Evolutionary conservation across 2,797 vertebrate species (phyloP).

Genomic region (Poeciliopsis presidionis): DNA sequence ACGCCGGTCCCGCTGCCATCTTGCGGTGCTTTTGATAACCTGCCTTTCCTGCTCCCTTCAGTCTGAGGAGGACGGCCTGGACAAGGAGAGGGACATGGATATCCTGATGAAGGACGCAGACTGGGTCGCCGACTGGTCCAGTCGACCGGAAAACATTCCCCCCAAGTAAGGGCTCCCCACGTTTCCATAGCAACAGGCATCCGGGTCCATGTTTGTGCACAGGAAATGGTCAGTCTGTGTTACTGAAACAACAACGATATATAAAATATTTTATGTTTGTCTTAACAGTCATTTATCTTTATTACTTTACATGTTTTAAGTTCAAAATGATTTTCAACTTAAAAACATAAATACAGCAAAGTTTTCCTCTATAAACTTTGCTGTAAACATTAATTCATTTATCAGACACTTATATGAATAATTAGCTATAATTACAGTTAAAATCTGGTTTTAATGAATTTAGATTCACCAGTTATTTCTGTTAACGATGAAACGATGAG

Average conservation of each 20-base stretch:
- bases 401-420: neutral
- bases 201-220: conserved; percentile 27
- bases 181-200: conserved; percentile 29
- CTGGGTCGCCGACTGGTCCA: conserved; percentile 98
- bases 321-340: too few relatives aligned
- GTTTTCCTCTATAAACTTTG: too few relatives aligned
- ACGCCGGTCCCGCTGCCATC: too few relatives aligned
- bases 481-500: neutral
- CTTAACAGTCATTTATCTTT: too few relatives aligned
- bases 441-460: neutral
- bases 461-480: neutral
- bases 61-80: conserved; percentile 90
- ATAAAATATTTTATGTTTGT: too few relatives aligned
- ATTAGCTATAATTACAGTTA: neutral
- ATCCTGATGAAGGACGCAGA: conserved; percentile 92
- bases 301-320: too few relatives aligned
- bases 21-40: neutral
- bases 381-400: neutral
- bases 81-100: conserved; percentile 92
- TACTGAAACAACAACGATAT: neutral
- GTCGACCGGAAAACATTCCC: conserved; percentile 96
- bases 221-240: conserved; percentile 6
- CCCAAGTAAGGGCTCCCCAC: conserved; percentile 85
- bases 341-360: too few relatives aligned
- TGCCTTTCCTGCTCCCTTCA: conserved; percentile 55